These are phyloP conservation scores for Drosophila nikananu DNA, from an alignment of 1,140 invertebrate genomes.

Conservation along the genomic window DNA sequence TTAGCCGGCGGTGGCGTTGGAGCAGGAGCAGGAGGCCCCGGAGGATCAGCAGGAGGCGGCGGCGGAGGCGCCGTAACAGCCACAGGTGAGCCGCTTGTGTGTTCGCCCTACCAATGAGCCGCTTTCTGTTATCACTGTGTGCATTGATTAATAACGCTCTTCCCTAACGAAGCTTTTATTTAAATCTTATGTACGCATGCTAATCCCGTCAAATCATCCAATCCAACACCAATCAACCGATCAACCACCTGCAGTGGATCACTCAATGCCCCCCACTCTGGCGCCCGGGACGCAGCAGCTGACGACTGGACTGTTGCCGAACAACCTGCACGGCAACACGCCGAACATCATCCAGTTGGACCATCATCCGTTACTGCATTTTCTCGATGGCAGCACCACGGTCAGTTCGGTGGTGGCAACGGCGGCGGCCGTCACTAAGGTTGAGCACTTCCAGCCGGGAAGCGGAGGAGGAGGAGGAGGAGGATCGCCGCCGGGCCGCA, in stretches of 20 bases:
- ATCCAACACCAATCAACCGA: constrained; percentile 34
- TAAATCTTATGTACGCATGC: constrained; percentile 85
- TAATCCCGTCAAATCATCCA: constrained; percentile 40
- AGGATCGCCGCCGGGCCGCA: constrained; percentile 42
- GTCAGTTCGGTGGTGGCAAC: constrained; percentile 76
- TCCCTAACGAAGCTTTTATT: constrained; percentile 85
- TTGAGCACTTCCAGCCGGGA: constrained; percentile 60
- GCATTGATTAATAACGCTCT: constrained; percentile 82
- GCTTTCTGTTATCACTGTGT: constrained; percentile 83
- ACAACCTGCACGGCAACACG: constrained; percentile 72
- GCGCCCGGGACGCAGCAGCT: constrained; percentile 69
- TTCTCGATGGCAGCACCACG: constrained; percentile 81
- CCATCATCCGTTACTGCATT: constrained; percentile 81
- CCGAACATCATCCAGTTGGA: constrained; percentile 75
- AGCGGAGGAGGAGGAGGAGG: constrained; percentile 17
- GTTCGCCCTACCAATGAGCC: constrained; percentile 79
- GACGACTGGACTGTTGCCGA: constrained; percentile 66
- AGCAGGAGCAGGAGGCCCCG: constrained; percentile 34
- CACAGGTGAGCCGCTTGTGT: constrained; percentile 68
- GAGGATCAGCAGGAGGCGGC: constrained; percentile 29
- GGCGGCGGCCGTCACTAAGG: constrained; percentile 53
- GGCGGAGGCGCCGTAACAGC: constrained; percentile 44
- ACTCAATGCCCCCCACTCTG: constrained; percentile 73
- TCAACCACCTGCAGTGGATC: constrained; percentile 65
- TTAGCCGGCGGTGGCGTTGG: constrained; percentile 40